These are phyloP conservation scores for Endotricha flammealis DNA, from an alignment of 2,888 invertebrate genomes.

Conservation along the genomic window DNA sequence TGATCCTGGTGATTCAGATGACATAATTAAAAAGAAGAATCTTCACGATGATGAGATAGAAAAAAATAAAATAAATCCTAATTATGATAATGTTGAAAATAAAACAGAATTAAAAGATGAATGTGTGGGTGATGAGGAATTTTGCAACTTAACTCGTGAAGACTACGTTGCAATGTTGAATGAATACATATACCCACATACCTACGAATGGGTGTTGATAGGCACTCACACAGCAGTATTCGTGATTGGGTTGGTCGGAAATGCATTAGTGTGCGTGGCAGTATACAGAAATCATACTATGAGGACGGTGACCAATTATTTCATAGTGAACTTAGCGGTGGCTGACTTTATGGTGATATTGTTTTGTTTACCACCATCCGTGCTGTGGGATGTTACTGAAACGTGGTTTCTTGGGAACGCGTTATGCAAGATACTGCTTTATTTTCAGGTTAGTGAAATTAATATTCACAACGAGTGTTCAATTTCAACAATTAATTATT, in stretches of 20 bases:
- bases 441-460: slow-evolving; percentile 86
- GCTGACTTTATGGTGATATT: slow-evolving; percentile 94
- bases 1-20: slow-evolving; percentile 6
- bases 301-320: slow-evolving; percentile 95
- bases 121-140: slow-evolving; percentile 61
- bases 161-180: slow-evolving; percentile 80
- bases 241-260: slow-evolving; percentile 88
- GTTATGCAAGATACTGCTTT: slow-evolving; percentile 91
- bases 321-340: slow-evolving; percentile 92
- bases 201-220: slow-evolving; percentile 88
- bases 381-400: slow-evolving; percentile 93
- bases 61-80: too few relatives aligned
- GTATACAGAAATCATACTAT: slow-evolving; percentile 91
- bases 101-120: slow-evolving; percentile 24
- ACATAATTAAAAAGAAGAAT: slow-evolving; percentile 2
- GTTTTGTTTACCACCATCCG: slow-evolving; percentile 91
- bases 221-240: slow-evolving; percentile 86
- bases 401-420: slow-evolving; percentile 93
- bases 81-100: not conserved
- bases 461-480: too few relatives aligned
- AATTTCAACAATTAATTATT: too few relatives aligned
- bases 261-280: slow-evolving; percentile 91
- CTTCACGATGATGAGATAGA: not conserved
- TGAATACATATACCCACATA: slow-evolving; percentile 82
- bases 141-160: slow-evolving; percentile 70